These are phyloP conservation scores for Fundulus diaphanus DNA, from an alignment of 2,797 vertebrate genomes.

Conservation along the genomic window DNA sequence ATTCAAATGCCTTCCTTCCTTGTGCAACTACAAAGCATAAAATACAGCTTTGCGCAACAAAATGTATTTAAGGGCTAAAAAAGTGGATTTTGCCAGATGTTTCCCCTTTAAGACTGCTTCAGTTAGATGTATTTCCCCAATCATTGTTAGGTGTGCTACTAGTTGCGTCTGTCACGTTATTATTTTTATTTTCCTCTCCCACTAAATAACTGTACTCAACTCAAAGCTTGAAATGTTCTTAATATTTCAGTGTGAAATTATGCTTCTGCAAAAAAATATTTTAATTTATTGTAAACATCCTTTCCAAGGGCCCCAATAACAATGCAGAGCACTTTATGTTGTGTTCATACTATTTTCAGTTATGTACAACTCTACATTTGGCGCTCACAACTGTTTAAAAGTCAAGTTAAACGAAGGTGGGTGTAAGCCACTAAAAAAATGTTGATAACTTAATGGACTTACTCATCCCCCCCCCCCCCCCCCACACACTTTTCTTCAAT, in stretches of 20 bases:
- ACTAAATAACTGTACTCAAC: too few relatives aligned
- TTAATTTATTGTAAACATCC: neutral
- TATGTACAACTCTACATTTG: too few relatives aligned
- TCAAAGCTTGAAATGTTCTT: neutral
- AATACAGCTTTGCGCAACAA: too few relatives aligned
- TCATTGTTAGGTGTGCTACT: neutral
- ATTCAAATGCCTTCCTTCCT: too few relatives aligned
- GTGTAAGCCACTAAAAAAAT: neutral
- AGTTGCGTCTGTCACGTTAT: neutral
- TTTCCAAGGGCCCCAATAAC: neutral
- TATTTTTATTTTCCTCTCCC: neutral
- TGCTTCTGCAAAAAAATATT: neutral
- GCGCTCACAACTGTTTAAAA: too few relatives aligned
- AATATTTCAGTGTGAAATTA: neutral
- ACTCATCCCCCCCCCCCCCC: neutral
- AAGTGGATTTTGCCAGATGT: too few relatives aligned
- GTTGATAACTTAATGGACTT: neutral
- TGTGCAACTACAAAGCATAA: too few relatives aligned
- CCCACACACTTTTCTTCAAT: conserved; percentile 19
- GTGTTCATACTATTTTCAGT: neutral
- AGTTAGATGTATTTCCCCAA: neutral
- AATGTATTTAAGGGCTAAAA: too few relatives aligned
- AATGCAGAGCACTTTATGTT: neutral
- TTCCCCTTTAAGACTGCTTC: neutral
- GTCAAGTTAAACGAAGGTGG: neutral